These are phyloP conservation scores for Aplochiton taeniatus DNA, from an alignment of 2,797 vertebrate species.

Conservation along the genomic window DNA sequence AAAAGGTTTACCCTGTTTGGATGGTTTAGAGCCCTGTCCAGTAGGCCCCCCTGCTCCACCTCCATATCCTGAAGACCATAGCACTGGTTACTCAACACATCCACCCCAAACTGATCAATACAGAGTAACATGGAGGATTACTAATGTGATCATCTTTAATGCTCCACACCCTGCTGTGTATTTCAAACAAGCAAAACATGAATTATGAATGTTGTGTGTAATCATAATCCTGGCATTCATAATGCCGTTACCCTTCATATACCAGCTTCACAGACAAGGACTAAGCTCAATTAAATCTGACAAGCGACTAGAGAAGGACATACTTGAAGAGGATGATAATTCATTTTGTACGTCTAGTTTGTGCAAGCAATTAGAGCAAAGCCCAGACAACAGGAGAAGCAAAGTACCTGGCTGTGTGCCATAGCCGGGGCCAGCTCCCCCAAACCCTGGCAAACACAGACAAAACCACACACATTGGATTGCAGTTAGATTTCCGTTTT, in stretches of 20 bases:
- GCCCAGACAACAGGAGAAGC: neutral
- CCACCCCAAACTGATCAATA: neutral
- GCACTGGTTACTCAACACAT: conserved; percentile 8
- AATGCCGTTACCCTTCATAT: neutral
- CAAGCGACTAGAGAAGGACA: conserved; percentile 16
- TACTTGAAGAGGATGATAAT: neutral
- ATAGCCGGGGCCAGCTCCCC: conserved; percentile 42
- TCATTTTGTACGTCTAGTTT: conserved; percentile 5
- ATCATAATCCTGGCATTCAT: too few species aligned
- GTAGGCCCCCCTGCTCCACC: conserved; percentile 18
- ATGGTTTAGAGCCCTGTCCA: conserved; percentile 32
- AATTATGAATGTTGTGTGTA: too few species aligned
- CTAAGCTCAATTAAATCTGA: conserved; percentile 22
- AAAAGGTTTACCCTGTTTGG: conserved; percentile 35
- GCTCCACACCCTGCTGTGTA: too few species aligned
- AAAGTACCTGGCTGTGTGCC: conserved; percentile 63
- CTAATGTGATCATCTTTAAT: too few species aligned
- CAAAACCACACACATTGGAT: conserved; percentile 20
- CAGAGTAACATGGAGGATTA: neutral
- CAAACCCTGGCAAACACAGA: conserved; percentile 53
- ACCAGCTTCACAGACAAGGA: conserved; percentile 27
- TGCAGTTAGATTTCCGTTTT: neutral
- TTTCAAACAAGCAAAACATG: too few species aligned
- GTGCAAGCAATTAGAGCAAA: neutral
- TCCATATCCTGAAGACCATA: conserved; percentile 39